Percentiles rank a stretch among this genome's conserved stretches.
Evolutionary conservation across 2,888 invertebrate genomes (phyloP).

Genomic region (Ophraella communa): DNA sequence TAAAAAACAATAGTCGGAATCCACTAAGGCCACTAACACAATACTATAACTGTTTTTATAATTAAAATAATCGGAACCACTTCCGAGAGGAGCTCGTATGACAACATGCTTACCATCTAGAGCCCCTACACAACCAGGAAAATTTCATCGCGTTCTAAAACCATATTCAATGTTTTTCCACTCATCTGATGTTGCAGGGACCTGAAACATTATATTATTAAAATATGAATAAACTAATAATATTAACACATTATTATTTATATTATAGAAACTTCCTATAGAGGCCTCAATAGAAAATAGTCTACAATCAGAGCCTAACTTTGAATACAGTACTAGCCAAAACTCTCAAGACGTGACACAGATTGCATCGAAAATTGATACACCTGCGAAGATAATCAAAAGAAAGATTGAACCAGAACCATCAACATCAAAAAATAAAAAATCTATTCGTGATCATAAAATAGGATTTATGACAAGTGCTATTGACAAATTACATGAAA

Average conservation of each 20-base stretch:
- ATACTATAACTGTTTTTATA: slow-evolving; percentile 21
- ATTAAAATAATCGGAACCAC: slow-evolving; percentile 20
- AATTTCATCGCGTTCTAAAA: slow-evolving; percentile 10
- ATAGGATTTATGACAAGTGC: background rate
- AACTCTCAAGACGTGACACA: background rate
- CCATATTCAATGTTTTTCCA: slow-evolving; percentile 3
- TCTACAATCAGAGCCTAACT: slow-evolving; percentile 6
- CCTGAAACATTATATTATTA: slow-evolving; percentile 1
- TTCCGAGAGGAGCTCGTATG: slow-evolving; percentile 12
- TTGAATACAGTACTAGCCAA: slow-evolving; percentile 11
- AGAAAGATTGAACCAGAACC: background rate
- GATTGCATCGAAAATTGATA: slow-evolving; percentile 8
- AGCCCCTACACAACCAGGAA: slow-evolving; percentile 18
- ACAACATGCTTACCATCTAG: slow-evolving; percentile 24
- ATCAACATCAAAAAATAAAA: slow-evolving; percentile 3
- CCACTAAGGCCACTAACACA: slow-evolving; percentile 18
- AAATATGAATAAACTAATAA: slow-evolving; percentile 7
- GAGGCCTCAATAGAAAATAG: background rate
- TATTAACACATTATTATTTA: slow-evolving; percentile 5
- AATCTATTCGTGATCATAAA: slow-evolving; percentile 1
- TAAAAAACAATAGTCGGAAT: slow-evolving; percentile 19
- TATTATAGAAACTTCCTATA: background rate
- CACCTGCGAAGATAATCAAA: slow-evolving; percentile 8
- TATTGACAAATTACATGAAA: slow-evolving; percentile 6
- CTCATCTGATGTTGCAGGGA: slow-evolving; percentile 7